phyloP scores from a whole-genome alignment of 2,797 vertebrate genomes.

The Lagorchestes hirsutus region DNA sequence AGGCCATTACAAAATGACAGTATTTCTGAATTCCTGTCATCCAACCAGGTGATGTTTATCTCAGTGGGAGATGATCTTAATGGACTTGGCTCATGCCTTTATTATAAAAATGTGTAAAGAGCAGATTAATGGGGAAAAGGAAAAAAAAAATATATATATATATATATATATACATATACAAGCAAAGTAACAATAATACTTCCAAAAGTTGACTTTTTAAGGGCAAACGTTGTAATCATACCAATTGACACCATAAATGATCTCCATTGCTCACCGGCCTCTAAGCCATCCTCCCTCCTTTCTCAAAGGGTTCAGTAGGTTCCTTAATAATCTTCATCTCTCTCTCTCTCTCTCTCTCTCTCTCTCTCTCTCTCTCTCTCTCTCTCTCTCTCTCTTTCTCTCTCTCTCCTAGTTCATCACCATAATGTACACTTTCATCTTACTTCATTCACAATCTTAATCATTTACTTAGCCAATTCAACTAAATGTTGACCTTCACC shows the following conservation, averaged over 20 bases:
- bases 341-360: neutral
- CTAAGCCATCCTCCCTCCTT: neutral
- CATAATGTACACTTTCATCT: neutral
- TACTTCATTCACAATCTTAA: neutral
- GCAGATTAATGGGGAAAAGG: neutral
- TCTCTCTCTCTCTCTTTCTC: no score
- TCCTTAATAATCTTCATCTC: neutral
- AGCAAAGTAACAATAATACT: neutral
- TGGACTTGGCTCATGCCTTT: conserved; percentile 3
- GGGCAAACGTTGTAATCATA: neutral
- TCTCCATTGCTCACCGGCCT: neutral
- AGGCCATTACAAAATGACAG: conserved; percentile 3
- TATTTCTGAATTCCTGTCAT: conserved; percentile 2
- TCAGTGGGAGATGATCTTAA: neutral
- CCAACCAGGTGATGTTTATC: conserved; percentile 3
- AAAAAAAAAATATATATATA: neutral
- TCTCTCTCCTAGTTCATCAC: neutral
- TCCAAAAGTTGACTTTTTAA: neutral
- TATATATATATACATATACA: neutral
- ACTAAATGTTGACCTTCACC: neutral
- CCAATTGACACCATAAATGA: neutral
- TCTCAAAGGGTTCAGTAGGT: neutral
- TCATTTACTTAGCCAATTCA: neutral
- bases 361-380: no score
- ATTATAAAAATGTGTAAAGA: neutral